Evolutionary conservation across 2,113 vertebrate species (phyloP), one percentile per base, ranked within the genome.

Genomic region (Macroglossus sobrinus): DNA sequence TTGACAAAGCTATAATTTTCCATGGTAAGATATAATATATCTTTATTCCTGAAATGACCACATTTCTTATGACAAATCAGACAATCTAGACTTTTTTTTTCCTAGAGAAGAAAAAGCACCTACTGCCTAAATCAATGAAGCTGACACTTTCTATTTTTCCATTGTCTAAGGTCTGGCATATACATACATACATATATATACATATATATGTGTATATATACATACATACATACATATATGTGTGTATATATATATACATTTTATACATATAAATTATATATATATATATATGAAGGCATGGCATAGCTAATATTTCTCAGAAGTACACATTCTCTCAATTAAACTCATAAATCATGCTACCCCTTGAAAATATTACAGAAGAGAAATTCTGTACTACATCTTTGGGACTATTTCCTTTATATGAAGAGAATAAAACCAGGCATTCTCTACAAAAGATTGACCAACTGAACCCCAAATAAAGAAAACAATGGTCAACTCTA

Each of bases 21-120:
- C 40, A 61, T 30, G 47, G n/a, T 61, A 92, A 95, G 75, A 90
- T 38, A 69, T 16, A 96, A 43, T 40, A 53, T 72, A 75, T 75
- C 55, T 88, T 91, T 79, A 95, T 88, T 84, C 40, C 35, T 45
- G 35, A 96, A 91, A 90, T 18, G 79, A 97, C 30, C 14, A 80
- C 59, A 89, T 91, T 89, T 85, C 28, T 88, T 80, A 88, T 10
- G 28, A 50, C 47, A 91, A 95, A 88, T n/a, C 24, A 85, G 35
- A 95, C 30, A 78, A 82, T 35, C 6, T 22, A 84, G 69, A 75
- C 53, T 61, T 95, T 79, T 72, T 47, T 76, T 76, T 63, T 61
- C 71, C 66, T 78, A 63, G 66, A 68, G 90, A 76, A 96, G 33
- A 64, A 84, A 89, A 89, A 53, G 35, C 24, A 85, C 11, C 22